Evolutionary conservation across 2,888 invertebrate genomes (phyloP).

Genomic region (Hypselothyrea guttata): DNA sequence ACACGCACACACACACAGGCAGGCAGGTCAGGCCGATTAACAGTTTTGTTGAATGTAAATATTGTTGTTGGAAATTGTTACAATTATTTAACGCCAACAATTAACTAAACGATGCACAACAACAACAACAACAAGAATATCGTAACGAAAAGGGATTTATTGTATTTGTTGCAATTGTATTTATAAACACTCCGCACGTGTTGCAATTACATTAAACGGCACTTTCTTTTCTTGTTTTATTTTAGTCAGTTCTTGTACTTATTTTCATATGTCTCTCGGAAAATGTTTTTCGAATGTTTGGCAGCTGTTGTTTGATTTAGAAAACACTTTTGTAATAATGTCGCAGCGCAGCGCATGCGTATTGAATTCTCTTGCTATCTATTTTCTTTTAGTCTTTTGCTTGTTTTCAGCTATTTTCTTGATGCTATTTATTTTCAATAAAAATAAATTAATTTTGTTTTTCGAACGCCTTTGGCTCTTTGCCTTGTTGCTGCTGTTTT

Average conservation of each 20-base stretch:
- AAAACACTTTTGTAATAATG: constrained; percentile 31
- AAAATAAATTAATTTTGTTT: constrained; percentile 23
- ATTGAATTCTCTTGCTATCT: constrained; percentile 33
- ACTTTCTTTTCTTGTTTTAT: constrained; percentile 19
- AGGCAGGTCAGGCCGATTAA: too few species aligned
- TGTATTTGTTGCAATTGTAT: background rate
- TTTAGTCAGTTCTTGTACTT: constrained; percentile 13
- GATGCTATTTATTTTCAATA: constrained; percentile 19
- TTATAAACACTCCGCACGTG: constrained; percentile 17
- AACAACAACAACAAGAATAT: background rate
- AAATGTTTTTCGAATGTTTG: constrained; percentile 27
- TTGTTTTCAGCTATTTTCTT: constrained; percentile 16
- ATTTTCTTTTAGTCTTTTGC: constrained; percentile 18
- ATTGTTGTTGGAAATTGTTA: constrained; percentile 13
- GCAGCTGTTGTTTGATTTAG: constrained; percentile 60
- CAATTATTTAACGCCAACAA: constrained; percentile 23
- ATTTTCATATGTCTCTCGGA: constrained; percentile 12
- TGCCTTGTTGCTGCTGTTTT: constrained; percentile 14
- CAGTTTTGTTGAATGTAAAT: constrained; percentile 14
- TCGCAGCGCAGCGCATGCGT: constrained; percentile 61
- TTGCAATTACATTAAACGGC: constrained; percentile 6
- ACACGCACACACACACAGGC: background rate
- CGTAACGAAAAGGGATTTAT: too few species aligned
- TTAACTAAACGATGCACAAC: constrained; percentile 18
- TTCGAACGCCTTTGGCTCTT: constrained; percentile 53